Conservation (phyloP, 2,888 invertebrate genomes). For the Leistus spinibarbis region DNA sequence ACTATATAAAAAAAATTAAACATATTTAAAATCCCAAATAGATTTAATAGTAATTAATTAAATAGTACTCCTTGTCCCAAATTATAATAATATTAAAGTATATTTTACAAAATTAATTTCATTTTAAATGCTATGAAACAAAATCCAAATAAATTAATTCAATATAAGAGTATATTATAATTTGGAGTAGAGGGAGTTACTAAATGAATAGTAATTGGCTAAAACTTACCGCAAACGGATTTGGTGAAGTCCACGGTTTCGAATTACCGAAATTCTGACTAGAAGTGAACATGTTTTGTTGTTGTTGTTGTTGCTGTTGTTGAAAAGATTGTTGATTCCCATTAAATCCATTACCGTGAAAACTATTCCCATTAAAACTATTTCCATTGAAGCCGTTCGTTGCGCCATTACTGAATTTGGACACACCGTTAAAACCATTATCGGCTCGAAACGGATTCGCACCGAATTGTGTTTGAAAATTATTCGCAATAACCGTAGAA, state of each 20-base stretch:
- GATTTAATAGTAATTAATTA: no score
- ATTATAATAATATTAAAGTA: no score
- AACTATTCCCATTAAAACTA: slow-evolving; percentile 43
- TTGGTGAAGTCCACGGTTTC: slow-evolving; percentile 47
- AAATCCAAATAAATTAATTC: no score
- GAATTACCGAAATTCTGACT: slow-evolving; percentile 24
- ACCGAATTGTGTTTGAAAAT: slow-evolving; percentile 36
- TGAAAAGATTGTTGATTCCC: slow-evolving; percentile 23
- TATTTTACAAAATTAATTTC: no score
- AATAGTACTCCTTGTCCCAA: no score
- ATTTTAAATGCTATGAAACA: no score
- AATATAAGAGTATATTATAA: no score
- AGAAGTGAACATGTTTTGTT: slow-evolving; percentile 24
- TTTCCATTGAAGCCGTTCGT: slow-evolving; percentile 47
- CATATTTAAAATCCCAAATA: slow-evolving; percentile 2
- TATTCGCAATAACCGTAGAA: slow-evolving; percentile 40
- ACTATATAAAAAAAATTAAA: slow-evolving; percentile 44
- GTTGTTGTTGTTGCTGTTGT: slow-evolving; percentile 38
- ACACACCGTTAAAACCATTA: slow-evolving; percentile 43
- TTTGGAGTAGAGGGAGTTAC: no score
- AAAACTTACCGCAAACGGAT: slow-evolving; percentile 55
- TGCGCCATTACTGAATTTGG: slow-evolving; percentile 46
- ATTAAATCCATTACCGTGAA: slow-evolving; percentile 46
- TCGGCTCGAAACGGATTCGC: slow-evolving; percentile 51
- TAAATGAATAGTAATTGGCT: no score